Evolutionary conservation across 2,888 invertebrate genomes (phyloP).

Genomic region (Nemurella pictetii): DNA sequence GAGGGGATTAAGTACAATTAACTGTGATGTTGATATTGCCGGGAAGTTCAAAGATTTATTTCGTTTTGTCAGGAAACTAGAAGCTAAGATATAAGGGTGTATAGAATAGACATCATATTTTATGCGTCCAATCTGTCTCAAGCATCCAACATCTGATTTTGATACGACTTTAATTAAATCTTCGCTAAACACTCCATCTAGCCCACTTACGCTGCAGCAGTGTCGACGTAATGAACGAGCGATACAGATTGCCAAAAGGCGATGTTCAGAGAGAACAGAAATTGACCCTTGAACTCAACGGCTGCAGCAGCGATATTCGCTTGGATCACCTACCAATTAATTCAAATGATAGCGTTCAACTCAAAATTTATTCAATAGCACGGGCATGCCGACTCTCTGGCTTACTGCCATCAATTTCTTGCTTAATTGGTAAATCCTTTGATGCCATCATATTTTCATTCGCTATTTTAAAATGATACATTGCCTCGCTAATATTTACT

Average conservation of each 20-base stretch:
- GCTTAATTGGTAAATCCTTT: not conserved
- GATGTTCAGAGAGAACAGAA: not conserved
- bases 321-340: not conserved
- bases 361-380: not conserved
- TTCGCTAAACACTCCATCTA: not conserved
- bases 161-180: not conserved
- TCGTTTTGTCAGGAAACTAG: not conserved
- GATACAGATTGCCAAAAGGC: not conserved
- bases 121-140: not conserved
- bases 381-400: not conserved
- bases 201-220: not conserved
- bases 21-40: not conserved
- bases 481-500: not conserved
- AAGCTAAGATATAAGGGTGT: not conserved
- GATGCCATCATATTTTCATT: not conserved
- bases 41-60: slow-evolving; percentile 15
- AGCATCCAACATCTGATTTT: not conserved
- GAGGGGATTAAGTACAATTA: not conserved
- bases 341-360: not conserved
- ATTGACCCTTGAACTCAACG: not conserved
- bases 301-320: not conserved
- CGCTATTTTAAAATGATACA: not conserved
- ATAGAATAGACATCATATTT: not conserved
- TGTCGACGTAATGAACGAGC: not conserved
- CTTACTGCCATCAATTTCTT: not conserved